phyloP scores from a whole-genome alignment of 2,797 vertebrate genomes.

The Sebastolobus altivelis region DNA sequence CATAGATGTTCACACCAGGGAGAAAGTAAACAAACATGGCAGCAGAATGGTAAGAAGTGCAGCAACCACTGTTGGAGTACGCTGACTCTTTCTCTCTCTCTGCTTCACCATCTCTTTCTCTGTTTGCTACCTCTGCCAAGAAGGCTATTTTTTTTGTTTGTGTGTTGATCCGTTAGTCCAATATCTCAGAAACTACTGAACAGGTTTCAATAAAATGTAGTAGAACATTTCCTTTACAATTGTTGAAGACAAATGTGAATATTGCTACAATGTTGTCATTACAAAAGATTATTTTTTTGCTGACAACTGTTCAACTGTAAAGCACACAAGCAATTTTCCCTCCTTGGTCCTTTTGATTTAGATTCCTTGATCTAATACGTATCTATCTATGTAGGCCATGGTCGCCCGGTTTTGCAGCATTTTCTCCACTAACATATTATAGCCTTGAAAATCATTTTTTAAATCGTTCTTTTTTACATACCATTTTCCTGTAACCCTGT shows the following conservation, averaged over 20 bases:
- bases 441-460: neutral
- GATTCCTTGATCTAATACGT: neutral
- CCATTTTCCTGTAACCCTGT: neutral
- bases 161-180: neutral
- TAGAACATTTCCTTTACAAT: neutral
- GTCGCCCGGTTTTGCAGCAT: neutral
- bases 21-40: conserved; percentile 79
- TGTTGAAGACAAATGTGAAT: neutral
- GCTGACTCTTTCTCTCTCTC: neutral
- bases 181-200: neutral
- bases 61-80: conserved; percentile 14
- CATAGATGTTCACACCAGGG: conserved; percentile 81
- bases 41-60: conserved; percentile 63
- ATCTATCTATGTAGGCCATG: too few species aligned
- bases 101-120: neutral
- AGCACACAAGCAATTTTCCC: neutral
- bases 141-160: neutral
- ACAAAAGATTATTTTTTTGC: neutral
- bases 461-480: neutral
- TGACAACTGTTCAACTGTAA: neutral
- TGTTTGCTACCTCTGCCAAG: neutral
- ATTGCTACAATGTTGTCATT: neutral
- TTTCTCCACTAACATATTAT: neutral
- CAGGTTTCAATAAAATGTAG: neutral
- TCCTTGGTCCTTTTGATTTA: neutral